phyloP scores from a whole-genome alignment of 37 sponge, comb jelly and placozoan genomes.

The Crambe crambe region DNA sequence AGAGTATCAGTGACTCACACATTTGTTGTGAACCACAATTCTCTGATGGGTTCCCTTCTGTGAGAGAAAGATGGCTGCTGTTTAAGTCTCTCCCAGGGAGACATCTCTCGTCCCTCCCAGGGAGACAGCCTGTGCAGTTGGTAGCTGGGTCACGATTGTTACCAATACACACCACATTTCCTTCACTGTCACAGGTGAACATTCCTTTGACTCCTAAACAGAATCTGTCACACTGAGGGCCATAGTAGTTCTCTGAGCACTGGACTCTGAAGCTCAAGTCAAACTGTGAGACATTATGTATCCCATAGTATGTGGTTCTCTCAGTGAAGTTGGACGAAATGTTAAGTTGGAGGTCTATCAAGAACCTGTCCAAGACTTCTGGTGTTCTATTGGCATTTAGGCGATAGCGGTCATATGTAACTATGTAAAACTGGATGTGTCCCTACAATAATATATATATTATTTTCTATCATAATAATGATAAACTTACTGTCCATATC shows the following conservation, averaged over 20 bases:
- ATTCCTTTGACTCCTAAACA: not conserved
- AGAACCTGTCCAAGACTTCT: not conserved
- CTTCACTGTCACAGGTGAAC: not conserved
- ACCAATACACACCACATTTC: not conserved
- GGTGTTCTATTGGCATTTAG: too few species aligned
- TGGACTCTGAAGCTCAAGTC: not conserved
- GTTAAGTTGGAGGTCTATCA: not conserved
- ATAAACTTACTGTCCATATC: not conserved
- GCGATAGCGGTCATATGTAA: not conserved
- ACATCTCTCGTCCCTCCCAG: not conserved
- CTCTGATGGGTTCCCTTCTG: not conserved
- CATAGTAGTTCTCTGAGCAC: slow-evolving; percentile 4
- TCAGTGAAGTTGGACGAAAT: not conserved
- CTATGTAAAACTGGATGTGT: not conserved
- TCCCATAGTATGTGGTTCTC: not conserved
- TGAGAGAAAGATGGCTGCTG: not conserved
- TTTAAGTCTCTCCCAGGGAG: not conserved
- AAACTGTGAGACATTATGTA: not conserved
- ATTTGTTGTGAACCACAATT: too few species aligned
- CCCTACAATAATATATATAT: not conserved
- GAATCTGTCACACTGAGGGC: not conserved
- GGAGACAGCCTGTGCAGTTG: not conserved
- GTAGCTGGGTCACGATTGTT: not conserved
- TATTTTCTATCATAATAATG: too few species aligned
- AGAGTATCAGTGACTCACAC: too few species aligned